These are phyloP conservation scores for Oryzias sinensis DNA, from an alignment of 2,797 vertebrate genomes.

Conservation along the genomic window DNA sequence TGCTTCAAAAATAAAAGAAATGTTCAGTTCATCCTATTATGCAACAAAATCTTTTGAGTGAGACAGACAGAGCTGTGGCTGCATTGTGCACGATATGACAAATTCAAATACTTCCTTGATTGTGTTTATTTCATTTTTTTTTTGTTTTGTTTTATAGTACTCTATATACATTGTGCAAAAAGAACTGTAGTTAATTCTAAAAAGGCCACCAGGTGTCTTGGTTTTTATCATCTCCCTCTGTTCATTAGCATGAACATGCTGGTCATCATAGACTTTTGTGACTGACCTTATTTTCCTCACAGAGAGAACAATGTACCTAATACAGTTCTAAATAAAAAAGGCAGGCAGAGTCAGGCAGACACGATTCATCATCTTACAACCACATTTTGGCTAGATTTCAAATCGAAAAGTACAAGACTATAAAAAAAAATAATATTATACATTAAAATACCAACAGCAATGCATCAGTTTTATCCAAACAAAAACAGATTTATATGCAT, in stretches of 20 bases:
- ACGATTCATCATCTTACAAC: neutral
- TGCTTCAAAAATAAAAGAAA: constrained; percentile 26
- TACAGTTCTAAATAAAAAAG: constrained; percentile 3
- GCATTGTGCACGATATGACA: constrained; percentile 30
- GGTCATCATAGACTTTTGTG: constrained; percentile 10
- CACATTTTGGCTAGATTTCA: constrained; percentile 5
- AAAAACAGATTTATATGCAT: neutral
- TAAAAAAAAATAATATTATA: constrained; percentile 7
- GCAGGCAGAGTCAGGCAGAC: constrained; percentile 26
- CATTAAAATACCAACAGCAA: constrained; percentile 11
- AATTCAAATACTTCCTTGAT: constrained; percentile 60
- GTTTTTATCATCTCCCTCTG: constrained; percentile 34
- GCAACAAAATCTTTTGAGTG: constrained; percentile 21
- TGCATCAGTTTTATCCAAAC: neutral
- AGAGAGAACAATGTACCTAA: constrained; percentile 30
- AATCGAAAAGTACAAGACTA: constrained; percentile 12
- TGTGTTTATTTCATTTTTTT: constrained; percentile 38
- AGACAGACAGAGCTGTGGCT: constrained; percentile 31
- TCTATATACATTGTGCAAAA: constrained; percentile 74
- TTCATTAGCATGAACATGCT: constrained; percentile 26
- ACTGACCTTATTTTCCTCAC: constrained; percentile 19
- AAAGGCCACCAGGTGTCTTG: constrained; percentile 73
- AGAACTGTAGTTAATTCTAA: constrained; percentile 65
- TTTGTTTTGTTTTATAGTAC: constrained; percentile 33
- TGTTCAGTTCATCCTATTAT: constrained; percentile 10